phyloP scores from a whole-genome alignment of 2,797 vertebrate species.

The Meriones psammophilus region DNA sequence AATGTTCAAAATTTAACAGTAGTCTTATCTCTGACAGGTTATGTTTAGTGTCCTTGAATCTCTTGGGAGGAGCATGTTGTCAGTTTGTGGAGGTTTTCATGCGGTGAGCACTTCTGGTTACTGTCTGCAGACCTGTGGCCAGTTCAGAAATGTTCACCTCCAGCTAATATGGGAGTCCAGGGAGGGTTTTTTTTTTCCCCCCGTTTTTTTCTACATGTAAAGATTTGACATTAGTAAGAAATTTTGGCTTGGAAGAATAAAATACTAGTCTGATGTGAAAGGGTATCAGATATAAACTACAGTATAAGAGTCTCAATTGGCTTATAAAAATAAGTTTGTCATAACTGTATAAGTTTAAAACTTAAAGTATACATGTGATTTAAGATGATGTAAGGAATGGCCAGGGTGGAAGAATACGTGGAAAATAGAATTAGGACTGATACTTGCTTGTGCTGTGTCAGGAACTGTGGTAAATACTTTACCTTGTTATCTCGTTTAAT shows the following conservation, averaged over 20 bases:
- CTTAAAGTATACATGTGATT: neutral
- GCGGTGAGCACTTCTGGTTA: constrained; percentile 10
- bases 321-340: constrained; percentile 39
- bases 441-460: neutral
- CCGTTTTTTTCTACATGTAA: neutral
- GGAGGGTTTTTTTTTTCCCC: too few relatives aligned
- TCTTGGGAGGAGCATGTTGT: neutral
- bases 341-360: neutral
- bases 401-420: neutral
- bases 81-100: constrained; percentile 12
- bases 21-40: neutral
- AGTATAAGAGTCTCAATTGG: constrained; percentile 1
- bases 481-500: neutral
- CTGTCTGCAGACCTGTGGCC: neutral
- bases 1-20: neutral
- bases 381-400: neutral
- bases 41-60: constrained; percentile 9
- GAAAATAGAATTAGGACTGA: neutral
- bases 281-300: neutral
- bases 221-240: neutral
- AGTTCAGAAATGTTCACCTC: neutral
- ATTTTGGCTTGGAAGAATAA: constrained; percentile 32
- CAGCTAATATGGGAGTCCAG: neutral
- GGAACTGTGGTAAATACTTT: neutral
- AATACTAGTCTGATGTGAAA: neutral